phyloP scores from a whole-genome alignment of 2,113 vertebrate genomes.

The Anguilla rostrata region DNA sequence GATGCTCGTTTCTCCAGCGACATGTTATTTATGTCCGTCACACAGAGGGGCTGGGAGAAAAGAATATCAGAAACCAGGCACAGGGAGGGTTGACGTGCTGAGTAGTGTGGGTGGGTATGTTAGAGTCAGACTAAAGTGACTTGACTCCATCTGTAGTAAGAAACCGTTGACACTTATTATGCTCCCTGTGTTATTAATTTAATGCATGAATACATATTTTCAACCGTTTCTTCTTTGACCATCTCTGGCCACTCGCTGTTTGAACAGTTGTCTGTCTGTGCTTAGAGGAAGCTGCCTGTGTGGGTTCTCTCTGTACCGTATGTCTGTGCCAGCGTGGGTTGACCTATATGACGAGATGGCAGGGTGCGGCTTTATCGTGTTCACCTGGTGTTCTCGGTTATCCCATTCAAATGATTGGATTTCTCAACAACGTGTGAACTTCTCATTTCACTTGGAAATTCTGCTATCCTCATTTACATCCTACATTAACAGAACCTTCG shows the following conservation, averaged over 20 bases:
- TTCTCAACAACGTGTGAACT: constrained; percentile 19
- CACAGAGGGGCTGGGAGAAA: no score
- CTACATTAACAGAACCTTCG: not conserved
- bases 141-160: not conserved
- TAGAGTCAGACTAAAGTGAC: not conserved
- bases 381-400: constrained; percentile 47
- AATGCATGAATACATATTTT: not conserved
- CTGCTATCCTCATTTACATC: constrained; percentile 35
- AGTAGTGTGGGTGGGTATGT: no score
- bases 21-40: no score
- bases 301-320: not conserved
- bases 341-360: no score
- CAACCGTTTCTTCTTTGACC: not conserved
- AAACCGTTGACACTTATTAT: no score
- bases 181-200: not conserved
- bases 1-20: not conserved
- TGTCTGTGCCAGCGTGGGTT: no score
- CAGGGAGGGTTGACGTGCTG: no score
- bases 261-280: not conserved
- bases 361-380: not conserved
- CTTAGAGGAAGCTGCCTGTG: not conserved
- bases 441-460: constrained; percentile 43
- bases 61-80: no score
- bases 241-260: not conserved
- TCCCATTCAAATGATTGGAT: constrained; percentile 37